These are phyloP conservation scores for Drosophila nikananu DNA, from an alignment of 1,140 invertebrate genomes.

Conservation along the genomic window DNA sequence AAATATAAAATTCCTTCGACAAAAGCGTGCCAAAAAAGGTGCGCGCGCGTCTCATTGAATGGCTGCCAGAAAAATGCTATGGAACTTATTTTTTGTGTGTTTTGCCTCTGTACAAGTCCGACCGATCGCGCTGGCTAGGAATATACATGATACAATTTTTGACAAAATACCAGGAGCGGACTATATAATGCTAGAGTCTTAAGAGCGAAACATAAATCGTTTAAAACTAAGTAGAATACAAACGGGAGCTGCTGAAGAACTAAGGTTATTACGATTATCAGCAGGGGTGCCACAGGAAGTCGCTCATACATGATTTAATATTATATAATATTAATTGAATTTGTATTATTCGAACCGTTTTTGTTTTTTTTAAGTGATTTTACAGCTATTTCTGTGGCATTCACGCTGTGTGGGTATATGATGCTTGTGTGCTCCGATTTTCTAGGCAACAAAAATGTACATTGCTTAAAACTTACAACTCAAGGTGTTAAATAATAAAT, in stretches of 20 bases:
- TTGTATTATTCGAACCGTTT: slow-evolving; percentile 1
- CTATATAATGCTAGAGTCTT: slow-evolving; percentile 37
- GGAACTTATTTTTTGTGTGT: slow-evolving; percentile 41
- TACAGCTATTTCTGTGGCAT: background rate
- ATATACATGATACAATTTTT: slow-evolving; percentile 43
- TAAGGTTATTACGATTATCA: slow-evolving; percentile 21
- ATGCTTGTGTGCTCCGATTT: slow-evolving; percentile 9
- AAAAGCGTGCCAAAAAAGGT: slow-evolving; percentile 69
- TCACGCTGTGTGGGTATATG: no score
- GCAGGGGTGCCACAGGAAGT: background rate
- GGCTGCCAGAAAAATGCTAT: slow-evolving; percentile 82
- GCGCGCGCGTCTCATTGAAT: slow-evolving; percentile 71
- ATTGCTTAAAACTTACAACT: slow-evolving; percentile 29
- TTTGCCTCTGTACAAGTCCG: slow-evolving; percentile 74
- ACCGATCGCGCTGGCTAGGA: slow-evolving; percentile 47
- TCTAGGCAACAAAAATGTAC: slow-evolving; percentile 40
- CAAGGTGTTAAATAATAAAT: slow-evolving; percentile 37
- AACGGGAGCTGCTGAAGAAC: slow-evolving; percentile 26
- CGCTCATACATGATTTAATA: background rate
- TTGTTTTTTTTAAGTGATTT: background rate
- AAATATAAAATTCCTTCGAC: slow-evolving; percentile 85
- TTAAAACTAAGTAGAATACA: slow-evolving; percentile 45
- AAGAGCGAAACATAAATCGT: slow-evolving; percentile 33
- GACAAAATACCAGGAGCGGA: slow-evolving; percentile 50
- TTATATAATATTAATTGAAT: slow-evolving; percentile 1